These are phyloP conservation scores for Ophthalmolycus amberensis DNA, from an alignment of 2,113 vertebrate species.

Conservation along the genomic window DNA sequence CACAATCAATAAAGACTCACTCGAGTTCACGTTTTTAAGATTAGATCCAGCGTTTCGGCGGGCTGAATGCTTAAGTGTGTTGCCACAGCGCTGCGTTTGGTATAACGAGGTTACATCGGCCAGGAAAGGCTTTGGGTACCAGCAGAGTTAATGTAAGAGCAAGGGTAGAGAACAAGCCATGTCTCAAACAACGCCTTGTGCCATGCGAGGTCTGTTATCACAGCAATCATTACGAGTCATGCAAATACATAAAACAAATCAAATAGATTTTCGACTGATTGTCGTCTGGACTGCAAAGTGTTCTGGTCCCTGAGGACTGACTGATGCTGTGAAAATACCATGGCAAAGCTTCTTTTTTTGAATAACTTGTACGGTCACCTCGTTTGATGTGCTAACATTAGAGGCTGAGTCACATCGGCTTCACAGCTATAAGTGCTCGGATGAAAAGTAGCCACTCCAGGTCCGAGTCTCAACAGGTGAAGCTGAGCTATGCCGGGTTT, in stretches of 20 bases:
- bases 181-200: conserved; percentile 36
- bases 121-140: conserved; percentile 38
- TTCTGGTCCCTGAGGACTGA: conserved; percentile 2
- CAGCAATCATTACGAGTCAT: conserved; percentile 17
- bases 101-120: conserved; percentile 62
- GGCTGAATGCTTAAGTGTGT: conserved; percentile 64
- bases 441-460: conserved; percentile 28
- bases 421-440: conserved; percentile 1
- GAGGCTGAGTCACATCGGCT: conserved; percentile 31
- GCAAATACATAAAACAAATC: conserved; percentile 24
- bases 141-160: conserved; percentile 54
- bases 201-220: conserved; percentile 20
- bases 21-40: conserved; percentile 68
- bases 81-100: conserved; percentile 24
- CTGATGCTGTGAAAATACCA: conserved; percentile 14
- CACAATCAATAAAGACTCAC: conserved; percentile 76
- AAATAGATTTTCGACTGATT: conserved; percentile 23
- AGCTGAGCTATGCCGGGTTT: background rate
- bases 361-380: conserved; percentile 18
- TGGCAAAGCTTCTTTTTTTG: background rate
- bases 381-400: conserved; percentile 28
- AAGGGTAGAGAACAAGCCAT: conserved; percentile 53
- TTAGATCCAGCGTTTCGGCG: conserved; percentile 66
- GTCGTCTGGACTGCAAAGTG: background rate
- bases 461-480: conserved; percentile 9